Evolutionary conservation across 2,888 invertebrate genomes (phyloP).

Genomic region (Cephus spinipes): DNA sequence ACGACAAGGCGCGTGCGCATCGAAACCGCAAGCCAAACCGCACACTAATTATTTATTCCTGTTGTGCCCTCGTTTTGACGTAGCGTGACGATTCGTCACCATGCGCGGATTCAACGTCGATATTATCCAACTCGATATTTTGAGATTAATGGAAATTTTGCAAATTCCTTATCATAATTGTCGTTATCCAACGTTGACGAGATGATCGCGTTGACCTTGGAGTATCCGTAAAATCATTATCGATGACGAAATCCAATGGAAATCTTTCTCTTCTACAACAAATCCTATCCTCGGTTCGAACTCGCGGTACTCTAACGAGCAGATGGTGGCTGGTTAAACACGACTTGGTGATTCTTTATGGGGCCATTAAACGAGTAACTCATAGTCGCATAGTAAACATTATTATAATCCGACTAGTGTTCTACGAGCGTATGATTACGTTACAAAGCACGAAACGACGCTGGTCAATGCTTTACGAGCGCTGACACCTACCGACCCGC

Average conservation of each 20-base stretch:
- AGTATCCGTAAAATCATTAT: neutral
- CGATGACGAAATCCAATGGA: neutral
- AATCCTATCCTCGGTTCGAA: neutral
- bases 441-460: constrained; percentile 39
- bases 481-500: constrained; percentile 51
- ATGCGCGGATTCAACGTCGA: neutral
- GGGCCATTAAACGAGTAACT: constrained; percentile 51
- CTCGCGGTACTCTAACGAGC: constrained; percentile 40
- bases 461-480: constrained; percentile 46
- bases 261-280: neutral
- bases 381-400: constrained; percentile 53
- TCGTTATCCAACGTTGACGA: neutral
- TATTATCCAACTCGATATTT: neutral
- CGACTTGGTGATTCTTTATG: constrained; percentile 53
- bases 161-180: neutral
- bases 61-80: constrained; percentile 44
- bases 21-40: constrained; percentile 55
- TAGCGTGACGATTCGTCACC: constrained; percentile 35
- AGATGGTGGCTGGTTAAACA: constrained; percentile 49
- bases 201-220: neutral
- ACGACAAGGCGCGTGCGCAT: constrained; percentile 52
- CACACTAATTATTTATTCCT: constrained; percentile 58
- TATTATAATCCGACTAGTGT: constrained; percentile 52
- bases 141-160: neutral
- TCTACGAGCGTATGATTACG: constrained; percentile 40